Conservation (phyloP, 2,797 vertebrate genomes). For the Holocentrus rufus region DNA sequence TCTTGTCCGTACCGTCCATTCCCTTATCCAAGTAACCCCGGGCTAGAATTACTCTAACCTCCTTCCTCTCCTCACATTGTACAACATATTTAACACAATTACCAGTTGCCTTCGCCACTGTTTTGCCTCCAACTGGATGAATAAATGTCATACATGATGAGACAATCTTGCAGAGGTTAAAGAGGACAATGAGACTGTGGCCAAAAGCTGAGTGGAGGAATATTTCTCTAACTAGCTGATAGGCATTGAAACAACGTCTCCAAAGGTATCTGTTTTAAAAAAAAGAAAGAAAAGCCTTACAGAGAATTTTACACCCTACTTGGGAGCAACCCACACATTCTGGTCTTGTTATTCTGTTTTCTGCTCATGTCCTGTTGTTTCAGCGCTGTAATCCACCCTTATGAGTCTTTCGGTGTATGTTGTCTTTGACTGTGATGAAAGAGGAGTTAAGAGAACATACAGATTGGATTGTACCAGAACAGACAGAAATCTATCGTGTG, state of each 20-base stretch:
- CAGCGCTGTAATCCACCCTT: conserved; percentile 1
- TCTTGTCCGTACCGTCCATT: conserved; percentile 13
- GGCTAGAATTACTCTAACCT: conserved; percentile 25
- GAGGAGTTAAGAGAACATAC: conserved; percentile 37
- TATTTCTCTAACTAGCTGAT: neutral
- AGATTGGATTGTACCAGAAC: conserved; percentile 42
- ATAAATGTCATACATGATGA: conserved; percentile 48
- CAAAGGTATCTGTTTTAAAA: neutral
- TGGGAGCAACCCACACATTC: neutral
- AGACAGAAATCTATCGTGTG: conserved; percentile 56
- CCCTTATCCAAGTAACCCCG: conserved; percentile 27
- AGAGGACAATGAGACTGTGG: conserved; percentile 19
- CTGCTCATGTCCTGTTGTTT: conserved; percentile 6
- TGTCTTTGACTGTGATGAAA: conserved; percentile 45
- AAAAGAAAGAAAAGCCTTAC: neutral
- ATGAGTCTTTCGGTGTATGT: conserved; percentile 20
- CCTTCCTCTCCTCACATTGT: conserved; percentile 11
- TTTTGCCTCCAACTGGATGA: conserved; percentile 33
- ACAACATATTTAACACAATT: conserved; percentile 41
- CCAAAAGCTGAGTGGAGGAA: conserved; percentile 15
- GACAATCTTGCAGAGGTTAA: conserved; percentile 28
- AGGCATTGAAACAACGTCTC: conserved; percentile 1
- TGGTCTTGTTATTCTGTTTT: neutral
- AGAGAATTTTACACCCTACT: neutral
- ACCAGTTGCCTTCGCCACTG: conserved; percentile 16